Percentiles rank a stretch among this genome's conserved stretches.
These are phyloP conservation scores for Chelidonichthys spinosus DNA, from an alignment of 2,797 vertebrate species.

Conservation along the genomic window DNA sequence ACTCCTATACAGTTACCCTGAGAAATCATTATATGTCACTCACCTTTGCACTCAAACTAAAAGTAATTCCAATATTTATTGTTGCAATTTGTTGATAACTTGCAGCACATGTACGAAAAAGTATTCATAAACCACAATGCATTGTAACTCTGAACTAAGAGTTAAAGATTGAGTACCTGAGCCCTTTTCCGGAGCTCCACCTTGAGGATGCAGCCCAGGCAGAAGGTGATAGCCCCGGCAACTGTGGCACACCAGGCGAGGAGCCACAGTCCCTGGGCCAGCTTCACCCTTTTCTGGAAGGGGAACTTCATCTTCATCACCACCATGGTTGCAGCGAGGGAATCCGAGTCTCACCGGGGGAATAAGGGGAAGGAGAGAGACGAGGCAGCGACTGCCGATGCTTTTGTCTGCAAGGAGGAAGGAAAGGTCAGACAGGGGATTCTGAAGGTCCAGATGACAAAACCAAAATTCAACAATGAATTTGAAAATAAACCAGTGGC, in stretches of 20 bases:
- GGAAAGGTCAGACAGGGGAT: slow-evolving; percentile 41
- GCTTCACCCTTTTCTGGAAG: slow-evolving; percentile 86
- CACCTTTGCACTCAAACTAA: neutral
- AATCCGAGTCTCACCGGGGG: slow-evolving; percentile 61
- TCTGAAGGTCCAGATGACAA: slow-evolving; percentile 2
- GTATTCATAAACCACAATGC: neutral
- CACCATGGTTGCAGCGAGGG: slow-evolving; percentile 81
- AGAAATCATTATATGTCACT: neutral
- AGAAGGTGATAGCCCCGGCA: slow-evolving; percentile 84
- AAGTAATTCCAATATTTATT: neutral
- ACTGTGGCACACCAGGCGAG: slow-evolving; percentile 85
- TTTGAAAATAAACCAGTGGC: neutral
- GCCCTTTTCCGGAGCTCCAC: slow-evolving; percentile 84
- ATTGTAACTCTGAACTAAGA: neutral
- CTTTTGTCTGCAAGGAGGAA: slow-evolving; percentile 57
- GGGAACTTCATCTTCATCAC: slow-evolving; percentile 89
- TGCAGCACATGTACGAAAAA: neutral
- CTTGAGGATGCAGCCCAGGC: slow-evolving; percentile 87
- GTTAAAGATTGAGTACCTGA: slow-evolving; percentile 76
- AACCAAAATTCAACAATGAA: slow-evolving; percentile 7
- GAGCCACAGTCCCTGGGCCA: slow-evolving; percentile 87
- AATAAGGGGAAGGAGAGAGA: slow-evolving; percentile 70
- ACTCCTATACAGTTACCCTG: neutral
- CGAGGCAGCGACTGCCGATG: slow-evolving; percentile 43
- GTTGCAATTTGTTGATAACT: neutral